phyloP scores from a whole-genome alignment of 2,797 vertebrate genomes.

The Catamblyrhynchus diadema region DNA sequence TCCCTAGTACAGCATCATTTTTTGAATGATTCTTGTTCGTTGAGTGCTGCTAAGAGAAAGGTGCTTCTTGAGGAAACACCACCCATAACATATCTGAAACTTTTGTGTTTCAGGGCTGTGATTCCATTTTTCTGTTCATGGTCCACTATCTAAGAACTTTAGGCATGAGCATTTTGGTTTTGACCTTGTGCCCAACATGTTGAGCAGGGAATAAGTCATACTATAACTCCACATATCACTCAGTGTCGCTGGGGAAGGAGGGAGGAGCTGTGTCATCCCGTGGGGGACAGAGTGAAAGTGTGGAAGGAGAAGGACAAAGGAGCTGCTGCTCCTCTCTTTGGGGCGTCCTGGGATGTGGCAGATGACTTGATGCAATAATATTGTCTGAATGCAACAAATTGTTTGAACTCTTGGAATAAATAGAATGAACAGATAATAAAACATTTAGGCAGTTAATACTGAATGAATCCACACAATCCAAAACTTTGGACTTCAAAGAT shows the following conservation, averaged over 20 bases:
- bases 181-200: background rate
- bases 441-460: rapidly evolving
- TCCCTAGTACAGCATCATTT: background rate
- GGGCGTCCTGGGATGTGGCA: background rate
- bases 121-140: background rate
- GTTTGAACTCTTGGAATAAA: background rate
- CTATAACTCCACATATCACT: background rate
- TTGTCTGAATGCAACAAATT: background rate
- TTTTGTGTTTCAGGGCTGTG: background rate
- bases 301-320: background rate
- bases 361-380: background rate
- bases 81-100: background rate
- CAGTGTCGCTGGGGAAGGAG: background rate
- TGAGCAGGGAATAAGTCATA: background rate
- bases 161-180: background rate
- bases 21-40: background rate
- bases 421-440: background rate
- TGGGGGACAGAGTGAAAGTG: rapidly evolving
- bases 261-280: background rate
- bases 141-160: background rate
- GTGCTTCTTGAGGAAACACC: background rate
- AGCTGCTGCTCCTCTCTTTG: background rate
- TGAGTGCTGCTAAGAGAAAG: background rate
- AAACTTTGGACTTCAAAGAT: background rate
- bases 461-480: background rate